phyloP scores from a whole-genome alignment of 1,140 invertebrate species.

The Scaptodrosophila lebanonensis region DNA sequence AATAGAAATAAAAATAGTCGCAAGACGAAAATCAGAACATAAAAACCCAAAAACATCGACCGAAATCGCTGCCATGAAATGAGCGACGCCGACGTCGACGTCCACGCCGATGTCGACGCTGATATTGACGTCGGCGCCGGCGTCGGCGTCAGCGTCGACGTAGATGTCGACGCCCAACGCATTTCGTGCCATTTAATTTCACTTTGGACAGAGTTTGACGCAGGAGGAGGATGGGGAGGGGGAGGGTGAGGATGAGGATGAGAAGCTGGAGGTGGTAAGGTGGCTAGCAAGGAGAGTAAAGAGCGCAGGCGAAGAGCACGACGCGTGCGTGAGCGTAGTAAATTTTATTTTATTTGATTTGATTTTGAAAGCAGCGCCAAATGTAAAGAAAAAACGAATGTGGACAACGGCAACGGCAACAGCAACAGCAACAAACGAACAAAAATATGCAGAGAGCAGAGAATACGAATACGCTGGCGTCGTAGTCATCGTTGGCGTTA shows the following conservation, averaged over 20 bases:
- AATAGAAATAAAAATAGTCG: conserved; percentile 52
- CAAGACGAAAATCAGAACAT: conserved; percentile 20
- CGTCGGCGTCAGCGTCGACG: conserved; percentile 10
- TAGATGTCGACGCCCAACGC: conserved; percentile 9
- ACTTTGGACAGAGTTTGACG: conserved; percentile 3
- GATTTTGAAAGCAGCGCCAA: conserved; percentile 34
- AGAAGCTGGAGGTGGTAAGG: no score
- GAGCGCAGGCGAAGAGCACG: not conserved
- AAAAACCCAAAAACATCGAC: conserved; percentile 30
- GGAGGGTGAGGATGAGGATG: not conserved
- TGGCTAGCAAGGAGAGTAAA: no score
- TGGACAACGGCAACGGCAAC: no score
- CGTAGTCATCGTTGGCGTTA: conserved; percentile 35
- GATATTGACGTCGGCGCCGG: conserved; percentile 14
- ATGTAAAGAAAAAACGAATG: not conserved
- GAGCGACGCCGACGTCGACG: conserved; percentile 8
- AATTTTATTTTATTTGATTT: conserved; percentile 69
- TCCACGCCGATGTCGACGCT: conserved; percentile 17
- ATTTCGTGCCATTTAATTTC: conserved; percentile 1
- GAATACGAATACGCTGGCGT: not conserved
- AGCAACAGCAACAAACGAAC: not conserved
- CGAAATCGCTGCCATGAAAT: not conserved
- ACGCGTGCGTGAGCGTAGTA: conserved; percentile 57
- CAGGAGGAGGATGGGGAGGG: not conserved
- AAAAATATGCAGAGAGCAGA: not conserved